A percentile compares a stretch with the other conserved stretches of the same genome.
These are phyloP conservation scores for Agraylea sexmaculata DNA, from an alignment of 1,140 invertebrate genomes.

Conservation along the genomic window DNA sequence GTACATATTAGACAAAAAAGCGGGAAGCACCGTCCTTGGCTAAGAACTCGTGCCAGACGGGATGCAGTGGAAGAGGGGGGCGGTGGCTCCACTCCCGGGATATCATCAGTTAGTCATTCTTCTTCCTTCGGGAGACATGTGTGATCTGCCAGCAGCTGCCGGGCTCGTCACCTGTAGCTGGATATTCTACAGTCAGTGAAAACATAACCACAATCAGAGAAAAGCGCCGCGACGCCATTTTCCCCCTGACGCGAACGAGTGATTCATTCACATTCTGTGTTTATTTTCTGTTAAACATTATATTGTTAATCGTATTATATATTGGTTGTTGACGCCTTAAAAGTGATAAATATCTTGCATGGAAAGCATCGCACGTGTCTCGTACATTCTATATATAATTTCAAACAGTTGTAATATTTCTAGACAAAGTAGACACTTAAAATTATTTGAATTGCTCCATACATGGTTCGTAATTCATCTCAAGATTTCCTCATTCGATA, in stretches of 20 bases:
- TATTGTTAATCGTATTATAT: background rate
- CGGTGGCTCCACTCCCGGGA: slow-evolving; percentile 29
- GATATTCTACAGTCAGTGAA: slow-evolving; percentile 49
- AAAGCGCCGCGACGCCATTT: background rate
- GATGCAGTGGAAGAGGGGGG: slow-evolving; percentile 27
- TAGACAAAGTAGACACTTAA: no score
- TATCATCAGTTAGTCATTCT: slow-evolving; percentile 34
- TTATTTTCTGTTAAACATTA: background rate
- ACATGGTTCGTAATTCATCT: no score
- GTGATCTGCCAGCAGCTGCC: slow-evolving; percentile 39
- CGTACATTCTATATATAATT: background rate
- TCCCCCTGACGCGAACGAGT: background rate
- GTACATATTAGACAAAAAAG: background rate
- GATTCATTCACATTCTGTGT: background rate
- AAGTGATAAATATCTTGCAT: background rate
- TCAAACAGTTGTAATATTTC: background rate
- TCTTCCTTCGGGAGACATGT: slow-evolving; percentile 31
- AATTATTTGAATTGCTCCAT: no score
- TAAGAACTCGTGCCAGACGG: slow-evolving; percentile 11
- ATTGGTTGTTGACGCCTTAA: background rate
- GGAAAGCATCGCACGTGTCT: background rate
- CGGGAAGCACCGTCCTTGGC: slow-evolving; percentile 3
- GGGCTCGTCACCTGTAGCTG: slow-evolving; percentile 46
- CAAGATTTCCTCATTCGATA: no score
- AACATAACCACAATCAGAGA: no score